A percentile compares a stretch with the other conserved stretches of the same genome.
These are phyloP conservation scores for Beris morrisii DNA, from an alignment of 2,888 invertebrate species.

Conservation along the genomic window DNA sequence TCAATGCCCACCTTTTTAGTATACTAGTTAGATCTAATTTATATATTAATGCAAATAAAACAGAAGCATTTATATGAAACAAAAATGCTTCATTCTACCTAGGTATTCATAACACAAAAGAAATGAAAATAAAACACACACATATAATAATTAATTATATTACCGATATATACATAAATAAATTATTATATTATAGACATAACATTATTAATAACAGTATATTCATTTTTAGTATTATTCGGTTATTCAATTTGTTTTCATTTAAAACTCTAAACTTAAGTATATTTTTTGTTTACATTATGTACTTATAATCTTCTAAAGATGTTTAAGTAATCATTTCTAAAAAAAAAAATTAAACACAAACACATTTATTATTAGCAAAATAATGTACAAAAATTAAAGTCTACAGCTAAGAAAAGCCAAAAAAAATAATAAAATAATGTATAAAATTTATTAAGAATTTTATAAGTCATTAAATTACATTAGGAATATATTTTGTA, in stretches of 20 bases:
- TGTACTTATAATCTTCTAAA: constrained; percentile 15
- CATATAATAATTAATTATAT: constrained; percentile 21
- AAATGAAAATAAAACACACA: constrained; percentile 22
- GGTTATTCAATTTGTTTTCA: no score
- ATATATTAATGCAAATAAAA: constrained; percentile 20
- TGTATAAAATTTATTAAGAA: constrained; percentile 29
- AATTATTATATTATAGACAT: constrained; percentile 9
- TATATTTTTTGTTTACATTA: constrained; percentile 5
- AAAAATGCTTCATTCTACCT: constrained; percentile 4
- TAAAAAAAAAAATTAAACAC: no score
- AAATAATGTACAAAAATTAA: constrained; percentile 36
- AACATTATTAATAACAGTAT: no score
- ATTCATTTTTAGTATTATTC: no score
- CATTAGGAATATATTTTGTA: constrained; percentile 33
- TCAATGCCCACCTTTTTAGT: constrained; percentile 41
- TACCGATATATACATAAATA: constrained; percentile 17
- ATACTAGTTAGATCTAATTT: constrained; percentile 44
- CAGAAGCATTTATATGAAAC: constrained; percentile 5
- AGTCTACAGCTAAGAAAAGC: constrained; percentile 40
- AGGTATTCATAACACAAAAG: constrained; percentile 27
- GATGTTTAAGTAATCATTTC: constrained; percentile 4
- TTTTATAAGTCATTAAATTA: constrained; percentile 30
- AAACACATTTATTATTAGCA: constrained; percentile 33
- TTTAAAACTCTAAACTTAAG: constrained; percentile 1
- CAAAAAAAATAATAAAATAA: constrained; percentile 35